phyloP scores from a whole-genome alignment of 2,797 vertebrate species.

The Dermochelys coriacea region DNA sequence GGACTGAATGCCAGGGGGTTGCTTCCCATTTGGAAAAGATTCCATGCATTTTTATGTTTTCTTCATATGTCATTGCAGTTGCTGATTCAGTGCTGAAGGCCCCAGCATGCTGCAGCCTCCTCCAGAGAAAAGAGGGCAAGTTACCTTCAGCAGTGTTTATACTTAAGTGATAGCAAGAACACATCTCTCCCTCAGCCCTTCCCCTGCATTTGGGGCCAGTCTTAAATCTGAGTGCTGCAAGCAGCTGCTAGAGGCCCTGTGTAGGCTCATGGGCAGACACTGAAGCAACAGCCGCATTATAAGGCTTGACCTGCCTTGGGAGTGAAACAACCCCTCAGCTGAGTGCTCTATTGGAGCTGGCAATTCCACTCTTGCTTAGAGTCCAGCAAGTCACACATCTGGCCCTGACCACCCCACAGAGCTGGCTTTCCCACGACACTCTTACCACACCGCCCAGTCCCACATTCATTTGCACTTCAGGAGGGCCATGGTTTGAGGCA shows the following conservation, averaged over 20 bases:
- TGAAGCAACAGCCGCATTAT: background rate
- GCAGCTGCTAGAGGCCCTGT: background rate
- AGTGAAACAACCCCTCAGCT: background rate
- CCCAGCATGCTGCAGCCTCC: constrained; percentile 46
- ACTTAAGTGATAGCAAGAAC: constrained; percentile 27
- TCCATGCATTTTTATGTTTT: constrained; percentile 40
- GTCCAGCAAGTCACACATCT: background rate
- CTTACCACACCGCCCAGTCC: background rate
- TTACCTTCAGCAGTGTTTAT: constrained; percentile 63
- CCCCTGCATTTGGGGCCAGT: background rate
- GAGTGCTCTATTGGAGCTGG: background rate
- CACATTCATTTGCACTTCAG: background rate
- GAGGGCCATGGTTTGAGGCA: background rate
- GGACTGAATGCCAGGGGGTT: background rate
- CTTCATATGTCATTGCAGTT: background rate
- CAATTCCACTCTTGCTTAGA: background rate
- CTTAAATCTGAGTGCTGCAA: background rate
- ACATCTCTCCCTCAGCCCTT: background rate
- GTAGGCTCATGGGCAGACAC: background rate
- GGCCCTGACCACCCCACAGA: background rate
- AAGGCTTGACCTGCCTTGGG: background rate
- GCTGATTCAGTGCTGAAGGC: constrained; percentile 38
- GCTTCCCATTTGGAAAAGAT: constrained; percentile 11
- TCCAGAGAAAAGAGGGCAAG: constrained; percentile 43
- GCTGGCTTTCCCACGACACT: background rate